Conservation (phyloP, 2,888 invertebrate species). For the Scaptomyza parva region DNA sequence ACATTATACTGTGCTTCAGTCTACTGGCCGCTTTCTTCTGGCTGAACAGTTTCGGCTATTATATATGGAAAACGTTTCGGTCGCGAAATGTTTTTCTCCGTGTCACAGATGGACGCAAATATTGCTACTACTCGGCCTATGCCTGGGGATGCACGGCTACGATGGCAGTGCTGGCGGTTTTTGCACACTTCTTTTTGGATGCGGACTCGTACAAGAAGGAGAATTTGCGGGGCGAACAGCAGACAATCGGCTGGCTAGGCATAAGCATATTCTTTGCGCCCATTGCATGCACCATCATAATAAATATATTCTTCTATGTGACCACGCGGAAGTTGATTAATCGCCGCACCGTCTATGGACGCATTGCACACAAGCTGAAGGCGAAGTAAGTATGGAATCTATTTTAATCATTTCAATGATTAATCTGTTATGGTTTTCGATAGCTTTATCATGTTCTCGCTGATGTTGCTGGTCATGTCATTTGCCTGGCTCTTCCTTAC, state of each 20-base stretch:
- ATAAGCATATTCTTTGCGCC: conserved; percentile 93
- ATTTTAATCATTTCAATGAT: not conserved
- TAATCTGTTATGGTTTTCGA: conserved; percentile 84
- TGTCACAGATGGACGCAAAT: conserved; percentile 93
- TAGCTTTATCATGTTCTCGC: conserved; percentile 92
- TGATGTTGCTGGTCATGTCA: conserved; percentile 91
- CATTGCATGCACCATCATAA: conserved; percentile 91
- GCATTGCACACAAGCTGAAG: conserved; percentile 94
- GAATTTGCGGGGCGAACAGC: conserved; percentile 87
- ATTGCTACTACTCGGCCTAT: conserved; percentile 93
- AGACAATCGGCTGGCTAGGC: conserved; percentile 92
- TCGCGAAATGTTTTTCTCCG: conserved; percentile 93
- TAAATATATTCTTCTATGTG: conserved; percentile 92
- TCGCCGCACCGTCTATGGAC: conserved; percentile 92
- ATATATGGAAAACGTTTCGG: conserved; percentile 95
- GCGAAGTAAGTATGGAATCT: conserved; percentile 88
- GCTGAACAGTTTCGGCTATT: conserved; percentile 94
- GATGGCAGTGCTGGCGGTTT: conserved; percentile 91
- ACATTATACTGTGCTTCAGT: conserved; percentile 91
- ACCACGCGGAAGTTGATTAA: conserved; percentile 92
- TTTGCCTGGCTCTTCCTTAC: conserved; percentile 91
- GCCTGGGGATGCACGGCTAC: conserved; percentile 91
- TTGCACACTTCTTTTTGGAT: conserved; percentile 92
- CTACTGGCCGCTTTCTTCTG: conserved; percentile 93
- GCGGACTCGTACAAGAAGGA: conserved; percentile 86